phyloP scores from a whole-genome alignment of 2,797 vertebrate genomes.

The Catamblyrhynchus diadema region DNA sequence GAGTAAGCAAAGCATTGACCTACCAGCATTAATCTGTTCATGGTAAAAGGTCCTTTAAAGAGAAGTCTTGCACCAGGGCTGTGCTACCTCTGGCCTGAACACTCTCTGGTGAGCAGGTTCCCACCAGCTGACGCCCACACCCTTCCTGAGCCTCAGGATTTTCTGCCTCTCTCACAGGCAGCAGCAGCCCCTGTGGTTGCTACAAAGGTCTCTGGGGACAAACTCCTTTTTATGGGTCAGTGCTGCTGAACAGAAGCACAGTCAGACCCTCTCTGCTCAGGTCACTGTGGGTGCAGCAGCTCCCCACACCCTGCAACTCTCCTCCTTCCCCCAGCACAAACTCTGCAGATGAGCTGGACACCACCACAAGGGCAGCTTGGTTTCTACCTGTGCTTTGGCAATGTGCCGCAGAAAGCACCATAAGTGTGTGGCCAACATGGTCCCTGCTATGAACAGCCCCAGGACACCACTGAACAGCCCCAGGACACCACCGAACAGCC shows the following conservation, averaged over 20 bases:
- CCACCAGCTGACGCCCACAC: background rate
- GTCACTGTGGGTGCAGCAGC: background rate
- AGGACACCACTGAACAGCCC: background rate
- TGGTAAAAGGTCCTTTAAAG: background rate
- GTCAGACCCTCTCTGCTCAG: background rate
- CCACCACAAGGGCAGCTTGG: background rate
- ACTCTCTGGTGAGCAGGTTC: background rate
- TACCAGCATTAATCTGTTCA: background rate
- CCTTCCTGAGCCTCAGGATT: background rate
- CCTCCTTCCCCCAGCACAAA: background rate
- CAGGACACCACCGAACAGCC: background rate
- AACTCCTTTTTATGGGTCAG: background rate
- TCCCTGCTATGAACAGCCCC: background rate
- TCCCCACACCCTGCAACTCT: background rate
- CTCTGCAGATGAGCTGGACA: background rate
- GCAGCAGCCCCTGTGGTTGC: background rate
- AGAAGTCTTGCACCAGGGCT: background rate
- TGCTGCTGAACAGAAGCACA: background rate
- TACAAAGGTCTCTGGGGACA: background rate
- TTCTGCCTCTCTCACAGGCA: background rate
- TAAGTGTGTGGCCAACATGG: accelerated
- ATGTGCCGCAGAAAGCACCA: background rate
- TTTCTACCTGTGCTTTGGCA: background rate
- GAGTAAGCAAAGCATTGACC: background rate
- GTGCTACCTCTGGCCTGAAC: background rate